Percentiles rank a stretch among this genome's conserved stretches.
Evolutionary conservation across 2,888 invertebrate species (phyloP).

Genomic region (Apotomis capreana): DNA sequence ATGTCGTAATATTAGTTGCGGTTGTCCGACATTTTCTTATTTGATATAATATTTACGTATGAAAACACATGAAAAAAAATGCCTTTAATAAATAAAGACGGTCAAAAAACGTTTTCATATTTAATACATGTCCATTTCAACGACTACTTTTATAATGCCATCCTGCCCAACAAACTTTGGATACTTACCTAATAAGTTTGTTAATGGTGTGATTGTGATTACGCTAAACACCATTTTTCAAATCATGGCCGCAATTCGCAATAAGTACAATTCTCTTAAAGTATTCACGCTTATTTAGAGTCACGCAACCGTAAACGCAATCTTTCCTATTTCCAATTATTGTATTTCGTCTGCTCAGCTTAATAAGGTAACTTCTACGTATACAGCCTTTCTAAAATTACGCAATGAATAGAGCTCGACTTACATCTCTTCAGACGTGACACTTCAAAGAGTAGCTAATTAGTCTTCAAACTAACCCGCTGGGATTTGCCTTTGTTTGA

Average conservation of each 20-base stretch:
- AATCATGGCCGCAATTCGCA: neutral
- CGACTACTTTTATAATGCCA: too few relatives aligned
- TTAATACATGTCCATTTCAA: too few relatives aligned
- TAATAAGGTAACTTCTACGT: slow-evolving; percentile 1
- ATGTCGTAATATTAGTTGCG: too few relatives aligned
- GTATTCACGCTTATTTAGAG: neutral
- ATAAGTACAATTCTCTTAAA: neutral
- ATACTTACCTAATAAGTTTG: neutral
- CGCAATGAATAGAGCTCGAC: slow-evolving; percentile 16
- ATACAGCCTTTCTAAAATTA: neutral
- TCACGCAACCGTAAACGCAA: slow-evolving; percentile 6
- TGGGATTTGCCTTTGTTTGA: slow-evolving; percentile 37
- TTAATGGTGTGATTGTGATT: neutral
- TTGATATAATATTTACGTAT: too few relatives aligned
- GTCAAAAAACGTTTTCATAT: too few relatives aligned
- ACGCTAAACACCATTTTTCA: neutral
- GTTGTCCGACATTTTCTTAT: too few relatives aligned
- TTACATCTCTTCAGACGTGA: slow-evolving; percentile 25
- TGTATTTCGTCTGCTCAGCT: slow-evolving; percentile 8
- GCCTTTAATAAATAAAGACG: too few relatives aligned
- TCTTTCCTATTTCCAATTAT: neutral
- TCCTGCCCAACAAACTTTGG: too few relatives aligned
- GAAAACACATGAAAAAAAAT: too few relatives aligned
- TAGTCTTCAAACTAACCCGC: slow-evolving; percentile 28
- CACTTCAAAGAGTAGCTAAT: slow-evolving; percentile 39